Evolutionary conservation across 1,140 invertebrate species (phyloP).

Genomic region (Panagrolaimus sp.): DNA sequence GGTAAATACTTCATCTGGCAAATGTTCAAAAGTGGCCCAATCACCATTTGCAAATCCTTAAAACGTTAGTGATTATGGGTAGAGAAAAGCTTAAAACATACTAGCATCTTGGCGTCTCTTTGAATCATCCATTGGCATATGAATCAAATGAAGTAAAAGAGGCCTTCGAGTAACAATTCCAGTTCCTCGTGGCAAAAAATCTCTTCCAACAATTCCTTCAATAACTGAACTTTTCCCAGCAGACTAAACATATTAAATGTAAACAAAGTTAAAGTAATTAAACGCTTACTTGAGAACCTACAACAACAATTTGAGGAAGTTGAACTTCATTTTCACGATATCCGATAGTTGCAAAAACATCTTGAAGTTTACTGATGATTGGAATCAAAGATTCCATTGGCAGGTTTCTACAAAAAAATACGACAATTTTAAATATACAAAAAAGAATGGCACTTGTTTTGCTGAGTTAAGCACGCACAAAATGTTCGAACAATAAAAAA

Average conservation of each 20-base stretch:
- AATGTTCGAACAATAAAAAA: too few relatives aligned
- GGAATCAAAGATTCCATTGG: constrained; percentile 95
- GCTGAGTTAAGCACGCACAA: too few relatives aligned
- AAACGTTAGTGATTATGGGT: constrained; percentile 64
- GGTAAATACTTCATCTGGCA: constrained; percentile 78
- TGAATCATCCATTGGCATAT: constrained; percentile 69
- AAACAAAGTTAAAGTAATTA: constrained; percentile 21
- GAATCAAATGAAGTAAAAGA: constrained; percentile 83
- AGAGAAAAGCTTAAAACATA: constrained; percentile 60
- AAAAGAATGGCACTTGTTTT: too few relatives aligned
- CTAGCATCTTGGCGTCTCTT: constrained; percentile 12
- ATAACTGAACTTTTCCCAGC: constrained; percentile 99
- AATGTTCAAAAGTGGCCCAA: constrained; percentile 93
- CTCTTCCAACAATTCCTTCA: constrained; percentile 92
- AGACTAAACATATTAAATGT: constrained; percentile 68
- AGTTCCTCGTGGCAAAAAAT: constrained; percentile 89
- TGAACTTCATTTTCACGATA: constrained; percentile 81
- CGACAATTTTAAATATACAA: too few relatives aligned
- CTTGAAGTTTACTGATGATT: constrained; percentile 98
- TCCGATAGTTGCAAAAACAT: constrained; percentile 99
- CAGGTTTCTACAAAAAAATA: too few relatives aligned
- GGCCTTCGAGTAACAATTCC: constrained; percentile 95
- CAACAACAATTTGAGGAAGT: constrained; percentile 95
- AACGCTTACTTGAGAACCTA: constrained; percentile 85
- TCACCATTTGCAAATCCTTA: constrained; percentile 80